Conservation (phyloP, 92 coral and sea anemone genomes). For the Palythoa grandiflora region DNA sequence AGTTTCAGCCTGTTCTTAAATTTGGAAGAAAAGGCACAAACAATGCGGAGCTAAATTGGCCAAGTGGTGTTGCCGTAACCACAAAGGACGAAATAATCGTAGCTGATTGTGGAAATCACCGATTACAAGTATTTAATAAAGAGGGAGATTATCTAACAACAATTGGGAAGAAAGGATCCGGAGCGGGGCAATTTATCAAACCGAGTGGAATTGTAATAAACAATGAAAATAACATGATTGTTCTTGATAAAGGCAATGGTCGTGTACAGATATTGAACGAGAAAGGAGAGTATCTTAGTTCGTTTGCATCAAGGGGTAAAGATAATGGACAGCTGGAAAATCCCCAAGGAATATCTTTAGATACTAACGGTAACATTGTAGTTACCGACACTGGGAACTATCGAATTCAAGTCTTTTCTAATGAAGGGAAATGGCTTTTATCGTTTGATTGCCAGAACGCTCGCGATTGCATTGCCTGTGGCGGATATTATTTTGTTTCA, state of each 20-base stretch:
- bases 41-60: slow-evolving; percentile 42
- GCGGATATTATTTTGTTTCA: slow-evolving; percentile 42
- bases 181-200: slow-evolving; percentile 44
- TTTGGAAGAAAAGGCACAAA: slow-evolving; percentile 49
- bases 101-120: slow-evolving; percentile 47
- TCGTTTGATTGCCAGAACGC: slow-evolving; percentile 48
- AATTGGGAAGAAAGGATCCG: slow-evolving; percentile 46
- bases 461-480: slow-evolving; percentile 40
- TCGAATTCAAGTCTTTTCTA: slow-evolving; percentile 53
- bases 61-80: slow-evolving; percentile 55
- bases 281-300: slow-evolving; percentile 33
- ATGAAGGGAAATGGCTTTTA: slow-evolving; percentile 40
- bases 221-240: slow-evolving; percentile 41
- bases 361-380: slow-evolving; percentile 46
- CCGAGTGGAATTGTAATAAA: slow-evolving; percentile 52
- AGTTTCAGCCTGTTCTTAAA: slow-evolving; percentile 43
- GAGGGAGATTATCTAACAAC: slow-evolving; percentile 36
- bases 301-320: slow-evolving; percentile 47
- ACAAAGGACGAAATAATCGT: slow-evolving; percentile 50
- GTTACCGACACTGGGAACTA: slow-evolving; percentile 59
- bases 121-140: slow-evolving; percentile 48
- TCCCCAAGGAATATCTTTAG: slow-evolving; percentile 59
- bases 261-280: slow-evolving; percentile 40
- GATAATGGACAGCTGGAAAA: slow-evolving; percentile 35
- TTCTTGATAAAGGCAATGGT: slow-evolving; percentile 57